Percentiles rank a stretch among this genome's conserved stretches.
Evolutionary conservation across 2,888 invertebrate genomes (phyloP).

Genomic region (Watsonalla binaria): DNA sequence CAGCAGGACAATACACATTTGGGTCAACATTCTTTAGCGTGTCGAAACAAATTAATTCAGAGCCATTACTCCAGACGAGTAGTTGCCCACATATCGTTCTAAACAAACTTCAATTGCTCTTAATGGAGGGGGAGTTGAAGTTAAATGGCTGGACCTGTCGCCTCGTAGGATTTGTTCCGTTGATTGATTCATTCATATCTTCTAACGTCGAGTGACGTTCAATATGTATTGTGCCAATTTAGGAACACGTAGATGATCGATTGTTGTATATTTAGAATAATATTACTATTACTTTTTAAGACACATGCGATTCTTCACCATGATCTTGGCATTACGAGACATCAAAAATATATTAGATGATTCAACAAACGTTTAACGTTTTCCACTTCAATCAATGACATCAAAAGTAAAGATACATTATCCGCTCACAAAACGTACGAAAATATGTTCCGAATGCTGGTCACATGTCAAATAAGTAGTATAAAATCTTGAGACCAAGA

Average conservation of each 20-base stretch:
- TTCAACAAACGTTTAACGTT: too few species aligned
- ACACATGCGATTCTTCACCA: too few species aligned
- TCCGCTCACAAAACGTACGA: too few species aligned
- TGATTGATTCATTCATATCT: constrained; percentile 19
- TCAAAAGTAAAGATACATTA: too few species aligned
- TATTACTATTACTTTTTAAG: too few species aligned
- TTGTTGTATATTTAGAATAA: too few species aligned
- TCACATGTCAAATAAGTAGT: too few species aligned
- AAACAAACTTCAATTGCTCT: constrained; percentile 54
- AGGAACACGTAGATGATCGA: not conserved
- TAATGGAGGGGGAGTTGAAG: constrained; percentile 42
- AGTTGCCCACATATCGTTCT: constrained; percentile 31
- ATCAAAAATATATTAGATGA: too few species aligned
- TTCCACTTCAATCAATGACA: too few species aligned
- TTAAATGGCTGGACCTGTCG: constrained; percentile 39
- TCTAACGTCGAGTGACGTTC: not conserved
- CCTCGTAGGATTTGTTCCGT: constrained; percentile 10
- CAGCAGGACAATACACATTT: not conserved
- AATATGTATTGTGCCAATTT: not conserved
- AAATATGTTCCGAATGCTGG: too few species aligned
- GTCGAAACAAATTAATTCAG: constrained; percentile 8
- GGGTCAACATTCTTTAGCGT: not conserved
- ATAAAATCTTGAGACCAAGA: too few species aligned
- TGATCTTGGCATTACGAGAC: too few species aligned
- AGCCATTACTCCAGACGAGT: constrained; percentile 18